A percentile compares a stretch with the other conserved stretches of the same genome.
These are phyloP conservation scores for Helobdella robusta DNA, from an alignment of 2,888 invertebrate genomes.

Conservation along the genomic window DNA sequence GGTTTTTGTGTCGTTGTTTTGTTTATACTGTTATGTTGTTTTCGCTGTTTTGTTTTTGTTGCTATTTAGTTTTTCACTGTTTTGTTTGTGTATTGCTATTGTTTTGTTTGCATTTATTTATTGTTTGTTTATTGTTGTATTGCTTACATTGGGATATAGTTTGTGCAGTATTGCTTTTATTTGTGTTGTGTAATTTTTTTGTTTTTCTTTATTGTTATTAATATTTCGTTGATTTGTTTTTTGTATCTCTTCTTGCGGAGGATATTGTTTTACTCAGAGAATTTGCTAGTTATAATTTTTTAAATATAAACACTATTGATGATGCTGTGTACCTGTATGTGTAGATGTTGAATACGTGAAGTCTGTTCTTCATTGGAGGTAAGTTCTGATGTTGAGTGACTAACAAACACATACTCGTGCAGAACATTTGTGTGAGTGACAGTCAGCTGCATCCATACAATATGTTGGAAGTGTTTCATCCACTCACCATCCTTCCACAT, in stretches of 20 bases:
- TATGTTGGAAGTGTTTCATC: conserved; percentile 47
- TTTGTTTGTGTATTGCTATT: not conserved
- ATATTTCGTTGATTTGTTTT: too few relatives aligned
- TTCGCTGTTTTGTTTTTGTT: not conserved
- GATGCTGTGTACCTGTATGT: too few relatives aligned
- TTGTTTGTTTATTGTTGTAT: not conserved
- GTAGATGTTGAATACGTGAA: too few relatives aligned
- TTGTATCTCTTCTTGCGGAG: too few relatives aligned
- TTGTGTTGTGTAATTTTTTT: too few relatives aligned
- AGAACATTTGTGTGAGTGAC: conserved; percentile 46
- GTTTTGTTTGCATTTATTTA: not conserved
- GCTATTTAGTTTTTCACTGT: not conserved
- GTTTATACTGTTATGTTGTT: not conserved
- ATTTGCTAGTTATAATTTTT: too few relatives aligned
- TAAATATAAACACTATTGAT: too few relatives aligned
- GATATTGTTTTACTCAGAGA: too few relatives aligned
- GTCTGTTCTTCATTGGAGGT: too few relatives aligned
- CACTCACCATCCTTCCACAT: conserved; percentile 49
- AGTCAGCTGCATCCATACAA: conserved; percentile 38
- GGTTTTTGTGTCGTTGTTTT: conserved; percentile 47
- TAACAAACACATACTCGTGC: too few relatives aligned
- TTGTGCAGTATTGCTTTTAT: not conserved
- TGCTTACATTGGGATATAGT: not conserved
- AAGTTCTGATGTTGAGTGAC: too few relatives aligned
- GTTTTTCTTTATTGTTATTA: too few relatives aligned